A percentile compares a stretch with the other conserved stretches of the same genome.
phyloP scores from a whole-genome alignment of 2,888 invertebrate species.

The Hipparchia semele region DNA sequence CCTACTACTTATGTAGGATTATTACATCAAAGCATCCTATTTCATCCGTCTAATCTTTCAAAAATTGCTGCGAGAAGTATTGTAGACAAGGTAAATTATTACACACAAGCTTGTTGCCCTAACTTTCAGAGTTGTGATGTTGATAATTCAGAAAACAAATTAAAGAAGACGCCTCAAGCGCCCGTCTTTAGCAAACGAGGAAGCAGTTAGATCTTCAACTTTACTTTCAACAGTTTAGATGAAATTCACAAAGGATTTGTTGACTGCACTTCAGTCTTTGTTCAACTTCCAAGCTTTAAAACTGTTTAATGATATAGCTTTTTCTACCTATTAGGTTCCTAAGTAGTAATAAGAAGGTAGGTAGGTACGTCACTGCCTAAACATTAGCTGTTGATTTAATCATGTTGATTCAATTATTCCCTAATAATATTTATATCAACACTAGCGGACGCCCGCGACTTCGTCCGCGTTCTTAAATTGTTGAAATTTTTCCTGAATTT shows the following conservation, averaged over 20 bases:
- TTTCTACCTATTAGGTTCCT: constrained; percentile 31
- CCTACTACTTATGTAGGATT: too few species aligned
- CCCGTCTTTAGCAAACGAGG: constrained; percentile 57
- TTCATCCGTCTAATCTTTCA: too few species aligned
- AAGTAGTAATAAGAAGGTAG: too few species aligned
- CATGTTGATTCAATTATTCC: too few species aligned
- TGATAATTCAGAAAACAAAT: constrained; percentile 69
- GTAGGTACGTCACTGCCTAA: too few species aligned
- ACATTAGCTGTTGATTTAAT: too few species aligned
- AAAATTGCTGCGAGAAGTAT: not conserved
- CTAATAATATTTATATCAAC: too few species aligned
- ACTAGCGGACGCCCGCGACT: too few species aligned
- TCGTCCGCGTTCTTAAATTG: too few species aligned
- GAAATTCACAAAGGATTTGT: constrained; percentile 73
- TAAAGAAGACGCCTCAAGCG: constrained; percentile 66
- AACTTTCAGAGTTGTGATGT: constrained; percentile 47
- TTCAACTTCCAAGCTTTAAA: constrained; percentile 60
- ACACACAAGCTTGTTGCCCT: not conserved
- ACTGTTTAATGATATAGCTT: constrained; percentile 50
- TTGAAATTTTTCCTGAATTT: too few species aligned
- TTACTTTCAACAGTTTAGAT: constrained; percentile 64
- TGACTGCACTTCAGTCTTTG: constrained; percentile 58
- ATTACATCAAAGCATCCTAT: too few species aligned
- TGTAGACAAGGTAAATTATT: not conserved
- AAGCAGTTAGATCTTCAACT: constrained; percentile 57